Evolutionary conservation across 2,113 vertebrate genomes (phyloP).

Genomic region (Noctilio leporinus): DNA sequence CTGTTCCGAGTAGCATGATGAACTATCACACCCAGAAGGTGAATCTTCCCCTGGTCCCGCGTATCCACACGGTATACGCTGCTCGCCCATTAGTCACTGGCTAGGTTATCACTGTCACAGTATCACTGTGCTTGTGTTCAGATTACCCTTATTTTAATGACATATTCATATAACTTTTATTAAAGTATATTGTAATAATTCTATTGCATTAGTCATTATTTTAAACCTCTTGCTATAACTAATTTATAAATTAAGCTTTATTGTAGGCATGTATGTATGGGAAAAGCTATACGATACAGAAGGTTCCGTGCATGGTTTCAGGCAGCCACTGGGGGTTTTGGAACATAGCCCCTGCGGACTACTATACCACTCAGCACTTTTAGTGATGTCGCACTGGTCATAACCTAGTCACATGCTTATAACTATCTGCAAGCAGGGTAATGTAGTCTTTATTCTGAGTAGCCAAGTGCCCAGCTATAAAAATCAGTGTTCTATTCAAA

Average conservation of each 20-base stretch:
- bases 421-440: neutral
- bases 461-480: neutral
- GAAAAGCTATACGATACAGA: neutral
- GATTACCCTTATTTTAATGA: neutral
- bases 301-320: neutral
- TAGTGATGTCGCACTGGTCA: neutral
- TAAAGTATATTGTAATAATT: neutral
- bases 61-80: too few relatives aligned
- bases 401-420: neutral
- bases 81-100: too few relatives aligned
- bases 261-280: neutral
- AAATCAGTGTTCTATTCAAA: neutral
- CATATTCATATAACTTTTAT: neutral
- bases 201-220: neutral
- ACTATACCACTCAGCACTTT: neutral
- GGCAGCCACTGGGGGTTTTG: neutral
- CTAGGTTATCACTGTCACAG: too few relatives aligned
- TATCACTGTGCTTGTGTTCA: too few relatives aligned
- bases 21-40: too few relatives aligned
- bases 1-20: too few relatives aligned
- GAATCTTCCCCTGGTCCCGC: too few relatives aligned
- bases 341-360: neutral
- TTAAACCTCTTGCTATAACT: neutral
- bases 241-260: neutral
- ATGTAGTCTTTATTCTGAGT: neutral